These are phyloP conservation scores for Orycteropus afer DNA, from an alignment of 2,113 vertebrate species.

Conservation along the genomic window DNA sequence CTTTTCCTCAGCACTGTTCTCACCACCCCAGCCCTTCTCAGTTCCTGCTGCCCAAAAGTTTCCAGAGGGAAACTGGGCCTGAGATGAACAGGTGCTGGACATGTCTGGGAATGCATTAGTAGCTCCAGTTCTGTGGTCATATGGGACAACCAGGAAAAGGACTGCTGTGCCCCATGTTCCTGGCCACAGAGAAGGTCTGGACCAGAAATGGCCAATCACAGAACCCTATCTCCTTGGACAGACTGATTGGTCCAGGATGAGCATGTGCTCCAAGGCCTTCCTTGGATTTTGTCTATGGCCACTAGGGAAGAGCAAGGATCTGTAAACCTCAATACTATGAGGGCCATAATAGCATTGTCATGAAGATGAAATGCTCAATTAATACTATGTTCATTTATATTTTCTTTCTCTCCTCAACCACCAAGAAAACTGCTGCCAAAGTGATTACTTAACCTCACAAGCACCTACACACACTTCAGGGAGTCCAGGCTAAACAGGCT, in stretches of 20 bases:
- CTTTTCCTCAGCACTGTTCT: too few species aligned
- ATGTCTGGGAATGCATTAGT: too few species aligned
- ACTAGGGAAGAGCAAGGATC: not conserved
- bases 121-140: too few species aligned
- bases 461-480: not conserved
- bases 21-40: too few species aligned
- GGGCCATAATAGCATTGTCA: not conserved
- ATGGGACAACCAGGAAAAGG: too few species aligned
- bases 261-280: not conserved
- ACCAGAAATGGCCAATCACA: not conserved
- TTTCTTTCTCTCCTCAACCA: slow-evolving; percentile 8
- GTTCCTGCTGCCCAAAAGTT: too few species aligned
- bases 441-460: not conserved
- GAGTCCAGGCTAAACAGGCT: not conserved
- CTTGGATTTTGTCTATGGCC: not conserved
- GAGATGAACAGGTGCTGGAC: too few species aligned
- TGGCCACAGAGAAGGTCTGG: not conserved
- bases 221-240: not conserved
- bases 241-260: not conserved
- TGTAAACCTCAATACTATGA: not conserved
- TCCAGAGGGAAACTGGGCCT: too few species aligned
- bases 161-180: too few species aligned
- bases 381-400: not conserved
- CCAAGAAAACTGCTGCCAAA: not conserved
- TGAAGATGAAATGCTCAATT: not conserved